These are phyloP conservation scores for Rafetus swinhoei DNA, from an alignment of 2,113 vertebrate species.

Conservation along the genomic window DNA sequence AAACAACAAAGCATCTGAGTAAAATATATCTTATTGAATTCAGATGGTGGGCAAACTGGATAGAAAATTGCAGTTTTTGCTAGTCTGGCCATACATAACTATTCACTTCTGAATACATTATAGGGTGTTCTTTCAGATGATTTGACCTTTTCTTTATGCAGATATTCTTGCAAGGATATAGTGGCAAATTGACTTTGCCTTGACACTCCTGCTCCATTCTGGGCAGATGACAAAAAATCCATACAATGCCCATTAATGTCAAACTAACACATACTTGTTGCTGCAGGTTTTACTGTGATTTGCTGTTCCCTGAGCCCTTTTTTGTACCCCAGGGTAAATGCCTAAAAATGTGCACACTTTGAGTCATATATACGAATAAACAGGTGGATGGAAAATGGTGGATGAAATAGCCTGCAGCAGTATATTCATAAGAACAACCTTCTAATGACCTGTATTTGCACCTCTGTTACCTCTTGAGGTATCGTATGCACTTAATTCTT, in stretches of 20 bases:
- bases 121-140: slow-evolving; percentile 52
- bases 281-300: slow-evolving; percentile 66
- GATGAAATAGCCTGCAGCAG: background rate
- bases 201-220: slow-evolving; percentile 65
- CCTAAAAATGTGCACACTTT: slow-evolving; percentile 36
- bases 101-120: background rate
- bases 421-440: fast-evolving
- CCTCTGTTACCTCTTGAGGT: background rate
- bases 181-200: slow-evolving; percentile 64
- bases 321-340: slow-evolving; percentile 21
- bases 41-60: background rate
- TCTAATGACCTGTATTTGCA: background rate
- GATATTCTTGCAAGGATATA: slow-evolving; percentile 59
- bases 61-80: slow-evolving; percentile 23
- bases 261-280: slow-evolving; percentile 71
- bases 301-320: slow-evolving; percentile 41
- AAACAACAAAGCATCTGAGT: slow-evolving; percentile 21
- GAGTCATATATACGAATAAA: background rate
- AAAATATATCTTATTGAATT: slow-evolving; percentile 13
- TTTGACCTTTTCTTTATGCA: slow-evolving; percentile 74
- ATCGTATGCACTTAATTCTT: background rate
- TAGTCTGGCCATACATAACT: background rate
- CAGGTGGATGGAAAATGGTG: background rate
- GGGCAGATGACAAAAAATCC: slow-evolving; percentile 73
- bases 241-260: slow-evolving; percentile 66